Evolutionary conservation across 1,140 invertebrate genomes (phyloP), one percentile per base, ranked within the genome.

Genomic region (Matsumurasca onukii): DNA sequence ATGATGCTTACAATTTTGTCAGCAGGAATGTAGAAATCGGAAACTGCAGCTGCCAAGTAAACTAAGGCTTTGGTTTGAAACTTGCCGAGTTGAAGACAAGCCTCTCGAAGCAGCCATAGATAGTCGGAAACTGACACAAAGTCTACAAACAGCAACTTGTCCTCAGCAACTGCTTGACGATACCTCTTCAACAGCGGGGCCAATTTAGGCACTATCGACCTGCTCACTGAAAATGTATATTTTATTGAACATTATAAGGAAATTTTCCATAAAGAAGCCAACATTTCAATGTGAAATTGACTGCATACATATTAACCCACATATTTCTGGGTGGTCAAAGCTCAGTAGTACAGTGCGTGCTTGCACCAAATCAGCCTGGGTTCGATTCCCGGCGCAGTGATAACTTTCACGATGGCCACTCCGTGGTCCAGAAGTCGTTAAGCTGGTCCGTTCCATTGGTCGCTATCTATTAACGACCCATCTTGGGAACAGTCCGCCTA

Each of bases 21-120:
- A 70, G 89, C 86, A 57, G 96, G 95, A 79, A 99, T 89, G 79
- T 99, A 99, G 84, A 99, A 99, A 81, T 99, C 98, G 1, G 97
- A 98, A 0, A 99, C 98, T 17, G 98, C 98, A 22, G 98, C 98
- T 30, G 97, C 97, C 67, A 99, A 84, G 80, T 98, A 99, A 0
- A 99, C 79, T 70, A 98, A 79, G 0, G 90, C 93, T 34, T 82
- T 82, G 2, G 86, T 77, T 30, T 88, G 88, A 20, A 91, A 82
- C 30, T 81, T 77, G 30, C 87, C 83, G 34, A 99, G 78, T 72
- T 86, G 85, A 78, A 91, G 86, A 74, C 93, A 91, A 66, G 90
- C 88, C 25, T 88, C 90, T 73, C 92, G 82, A 67, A 99, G 78
- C 63, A 97, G 81, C 89, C 94, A 94, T 73, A 99, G 88, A 82